These are phyloP conservation scores for Antrozous pallidus DNA, from an alignment of 2,797 vertebrate species.

Conservation along the genomic window DNA sequence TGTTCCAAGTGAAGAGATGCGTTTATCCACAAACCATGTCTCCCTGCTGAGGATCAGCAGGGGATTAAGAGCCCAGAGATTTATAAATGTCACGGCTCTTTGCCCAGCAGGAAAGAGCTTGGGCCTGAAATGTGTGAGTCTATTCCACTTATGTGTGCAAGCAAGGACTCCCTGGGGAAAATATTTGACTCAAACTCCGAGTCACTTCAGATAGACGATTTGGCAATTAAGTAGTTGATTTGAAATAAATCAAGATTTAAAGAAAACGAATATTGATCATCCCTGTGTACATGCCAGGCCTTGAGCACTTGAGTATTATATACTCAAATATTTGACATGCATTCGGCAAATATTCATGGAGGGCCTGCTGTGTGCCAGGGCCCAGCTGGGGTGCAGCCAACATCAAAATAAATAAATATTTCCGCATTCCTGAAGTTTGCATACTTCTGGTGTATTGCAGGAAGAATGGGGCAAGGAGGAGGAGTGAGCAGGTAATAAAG, in stretches of 20 bases:
- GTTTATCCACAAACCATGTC: conserved; percentile 9
- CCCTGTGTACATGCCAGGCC: not conserved
- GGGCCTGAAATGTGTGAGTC: not conserved
- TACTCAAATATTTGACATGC: not conserved
- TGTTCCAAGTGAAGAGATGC: not conserved
- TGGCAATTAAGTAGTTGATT: not conserved
- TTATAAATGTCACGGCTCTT: conserved; percentile 48
- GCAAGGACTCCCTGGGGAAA: not conserved
- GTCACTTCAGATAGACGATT: not conserved
- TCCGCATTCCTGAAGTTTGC: not conserved
- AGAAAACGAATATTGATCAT: not conserved
- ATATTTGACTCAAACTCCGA: not conserved
- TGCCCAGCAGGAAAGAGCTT: not conserved
- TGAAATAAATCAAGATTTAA: not conserved
- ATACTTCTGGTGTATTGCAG: not conserved
- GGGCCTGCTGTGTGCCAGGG: not conserved
- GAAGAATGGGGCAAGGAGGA: not conserved
- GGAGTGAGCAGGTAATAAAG: not conserved
- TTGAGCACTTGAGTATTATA: not conserved
- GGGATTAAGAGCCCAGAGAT: conserved; percentile 45
- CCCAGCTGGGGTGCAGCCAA: not conserved
- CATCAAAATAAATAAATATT: not conserved
- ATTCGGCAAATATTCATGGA: not conserved
- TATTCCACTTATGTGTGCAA: not conserved
- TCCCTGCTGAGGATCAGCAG: conserved; percentile 10